phyloP scores from a whole-genome alignment of 2,888 invertebrate genomes.

The Tetranychus truncatus region DNA sequence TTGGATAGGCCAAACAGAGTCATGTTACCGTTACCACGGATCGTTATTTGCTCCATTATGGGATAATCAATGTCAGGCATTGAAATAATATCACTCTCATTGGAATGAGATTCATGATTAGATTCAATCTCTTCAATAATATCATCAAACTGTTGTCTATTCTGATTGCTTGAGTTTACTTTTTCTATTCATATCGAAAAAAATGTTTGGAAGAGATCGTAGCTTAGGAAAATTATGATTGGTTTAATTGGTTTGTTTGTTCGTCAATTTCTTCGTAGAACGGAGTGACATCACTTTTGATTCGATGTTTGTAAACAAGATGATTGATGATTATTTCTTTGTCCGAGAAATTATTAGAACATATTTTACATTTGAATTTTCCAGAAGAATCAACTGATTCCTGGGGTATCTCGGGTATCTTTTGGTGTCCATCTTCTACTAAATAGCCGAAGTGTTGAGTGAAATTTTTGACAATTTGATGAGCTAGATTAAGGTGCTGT shows the following conservation, averaged over 20 bases:
- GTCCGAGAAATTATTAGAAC: background rate
- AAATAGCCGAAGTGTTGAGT: constrained; percentile 3
- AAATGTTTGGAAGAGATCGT: too few relatives aligned
- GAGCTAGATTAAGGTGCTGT: background rate
- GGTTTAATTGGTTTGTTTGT: background rate
- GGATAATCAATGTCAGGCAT: constrained; percentile 14
- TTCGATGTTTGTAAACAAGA: constrained; percentile 6
- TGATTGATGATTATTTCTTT: background rate
- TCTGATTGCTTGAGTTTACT: too few relatives aligned
- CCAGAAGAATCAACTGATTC: background rate
- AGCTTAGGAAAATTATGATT: too few relatives aligned
- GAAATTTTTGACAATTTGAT: constrained; percentile 5
- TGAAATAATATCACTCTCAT: constrained; percentile 9
- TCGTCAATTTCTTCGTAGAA: background rate
- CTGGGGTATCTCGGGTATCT: background rate
- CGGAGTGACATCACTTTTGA: constrained; percentile 2
- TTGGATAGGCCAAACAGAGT: constrained; percentile 23
- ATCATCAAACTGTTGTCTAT: constrained; percentile 16
- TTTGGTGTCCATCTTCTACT: constrained; percentile 3
- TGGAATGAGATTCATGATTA: constrained; percentile 9
- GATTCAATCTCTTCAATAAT: constrained; percentile 19
- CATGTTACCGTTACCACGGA: constrained; percentile 23
- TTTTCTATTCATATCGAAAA: too few relatives aligned
- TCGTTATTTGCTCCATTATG: constrained; percentile 25
- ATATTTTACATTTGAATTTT: background rate